Conservation (phyloP, 2,888 invertebrate genomes). For the Drosophila birchii region DNA sequence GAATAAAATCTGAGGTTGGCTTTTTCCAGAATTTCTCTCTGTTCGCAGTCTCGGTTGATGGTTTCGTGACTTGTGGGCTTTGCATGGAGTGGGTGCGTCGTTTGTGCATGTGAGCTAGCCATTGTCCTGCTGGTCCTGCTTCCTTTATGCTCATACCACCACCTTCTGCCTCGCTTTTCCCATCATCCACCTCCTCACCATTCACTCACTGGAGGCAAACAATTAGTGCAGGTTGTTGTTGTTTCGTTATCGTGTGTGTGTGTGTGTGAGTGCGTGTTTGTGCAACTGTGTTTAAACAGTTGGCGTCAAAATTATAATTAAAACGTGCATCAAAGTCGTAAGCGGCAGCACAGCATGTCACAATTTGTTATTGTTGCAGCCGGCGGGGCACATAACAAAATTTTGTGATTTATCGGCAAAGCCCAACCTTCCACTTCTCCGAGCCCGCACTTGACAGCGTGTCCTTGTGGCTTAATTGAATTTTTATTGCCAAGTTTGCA, state of each 20-base stretch:
- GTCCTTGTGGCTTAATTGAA: slow-evolving; percentile 79
- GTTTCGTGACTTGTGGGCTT: slow-evolving; percentile 54
- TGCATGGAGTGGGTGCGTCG: slow-evolving; percentile 5
- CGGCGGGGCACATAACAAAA: slow-evolving; percentile 27
- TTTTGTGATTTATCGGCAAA: slow-evolving; percentile 52
- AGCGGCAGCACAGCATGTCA: slow-evolving; percentile 74
- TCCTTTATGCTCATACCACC: slow-evolving; percentile 17
- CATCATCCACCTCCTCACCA: background rate
- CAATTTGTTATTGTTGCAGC: slow-evolving; percentile 57
- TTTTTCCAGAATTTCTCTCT: slow-evolving; percentile 26
- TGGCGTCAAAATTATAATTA: slow-evolving; percentile 82
- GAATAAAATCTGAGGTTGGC: background rate
- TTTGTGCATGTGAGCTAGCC: slow-evolving; percentile 49
- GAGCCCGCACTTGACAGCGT: slow-evolving; percentile 66
- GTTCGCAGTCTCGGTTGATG: slow-evolving; percentile 15
- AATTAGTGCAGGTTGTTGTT: slow-evolving; percentile 42
- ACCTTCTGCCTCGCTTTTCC: background rate
- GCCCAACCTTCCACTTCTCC: slow-evolving; percentile 17
- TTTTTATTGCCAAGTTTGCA: slow-evolving; percentile 81
- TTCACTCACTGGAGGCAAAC: slow-evolving; percentile 30
- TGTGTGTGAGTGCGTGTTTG: slow-evolving; percentile 23
- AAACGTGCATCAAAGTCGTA: slow-evolving; percentile 81
- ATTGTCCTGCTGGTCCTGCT: slow-evolving; percentile 61
- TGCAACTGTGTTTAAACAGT: slow-evolving; percentile 75
- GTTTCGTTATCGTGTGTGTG: slow-evolving; percentile 43